Conservation (phyloP, 2,113 vertebrate genomes). For the Alaudala cheleensis region DNA sequence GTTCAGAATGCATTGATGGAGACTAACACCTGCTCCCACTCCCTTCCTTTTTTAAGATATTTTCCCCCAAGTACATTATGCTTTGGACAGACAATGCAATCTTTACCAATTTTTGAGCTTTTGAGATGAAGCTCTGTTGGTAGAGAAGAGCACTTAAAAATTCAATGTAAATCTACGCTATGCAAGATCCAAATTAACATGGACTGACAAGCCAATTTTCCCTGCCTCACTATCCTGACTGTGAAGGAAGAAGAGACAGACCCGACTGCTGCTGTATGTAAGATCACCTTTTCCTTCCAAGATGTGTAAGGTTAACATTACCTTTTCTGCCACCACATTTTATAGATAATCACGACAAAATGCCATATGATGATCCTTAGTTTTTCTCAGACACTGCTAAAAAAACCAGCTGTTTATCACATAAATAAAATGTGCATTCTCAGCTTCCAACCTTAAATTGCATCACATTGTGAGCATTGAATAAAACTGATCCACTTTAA, state of each 20-base stretch:
- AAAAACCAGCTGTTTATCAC: background rate
- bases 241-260: background rate
- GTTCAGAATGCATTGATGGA: background rate
- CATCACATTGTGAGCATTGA: background rate
- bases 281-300: background rate
- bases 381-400: background rate
- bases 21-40: background rate
- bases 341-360: background rate
- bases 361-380: background rate
- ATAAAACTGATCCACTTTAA: background rate
- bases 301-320: background rate
- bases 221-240: background rate
- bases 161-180: background rate
- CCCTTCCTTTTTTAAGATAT: accelerated
- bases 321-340: background rate
- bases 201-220: background rate
- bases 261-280: background rate
- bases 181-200: background rate
- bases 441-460: background rate
- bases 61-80: background rate
- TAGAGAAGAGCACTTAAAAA: background rate
- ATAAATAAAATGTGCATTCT: background rate
- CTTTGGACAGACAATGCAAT: background rate
- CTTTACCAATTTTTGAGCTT: background rate
- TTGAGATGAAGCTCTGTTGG: background rate